These are phyloP conservation scores for Chaetura pelagica DNA, from an alignment of 2,113 vertebrate genomes.

Conservation along the genomic window DNA sequence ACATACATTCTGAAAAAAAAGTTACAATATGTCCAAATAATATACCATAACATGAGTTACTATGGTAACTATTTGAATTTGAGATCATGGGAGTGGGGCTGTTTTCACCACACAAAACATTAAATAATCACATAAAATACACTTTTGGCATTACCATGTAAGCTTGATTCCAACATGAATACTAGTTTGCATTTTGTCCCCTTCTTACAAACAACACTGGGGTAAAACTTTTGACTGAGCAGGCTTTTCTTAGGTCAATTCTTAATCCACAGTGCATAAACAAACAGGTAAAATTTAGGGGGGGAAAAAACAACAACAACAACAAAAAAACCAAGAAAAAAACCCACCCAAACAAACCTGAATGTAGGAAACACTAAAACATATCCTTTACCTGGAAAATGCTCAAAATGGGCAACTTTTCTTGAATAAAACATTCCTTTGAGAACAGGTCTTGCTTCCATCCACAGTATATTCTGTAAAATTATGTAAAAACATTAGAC, in stretches of 20 bases:
- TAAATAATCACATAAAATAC: background rate
- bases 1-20: slow-evolving; percentile 11
- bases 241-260: background rate
- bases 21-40: slow-evolving; percentile 30
- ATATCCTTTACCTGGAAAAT: background rate
- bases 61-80: slow-evolving; percentile 36
- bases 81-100: background rate
- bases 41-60: slow-evolving; percentile 8
- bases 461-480: background rate
- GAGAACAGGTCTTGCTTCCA: background rate
- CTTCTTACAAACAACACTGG: background rate
- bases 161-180: background rate
- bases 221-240: background rate
- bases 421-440: background rate
- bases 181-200: background rate
- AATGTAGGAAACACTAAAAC: background rate
- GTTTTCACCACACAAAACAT: background rate
- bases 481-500: background rate
- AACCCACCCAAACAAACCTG: no score
- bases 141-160: background rate
- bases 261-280: background rate
- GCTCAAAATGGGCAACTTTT: background rate
- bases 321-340: no score
- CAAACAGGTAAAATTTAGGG: background rate
- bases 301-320: no score